Conservation (phyloP, 2,888 invertebrate genomes). For the Stomorhina lunata region DNA sequence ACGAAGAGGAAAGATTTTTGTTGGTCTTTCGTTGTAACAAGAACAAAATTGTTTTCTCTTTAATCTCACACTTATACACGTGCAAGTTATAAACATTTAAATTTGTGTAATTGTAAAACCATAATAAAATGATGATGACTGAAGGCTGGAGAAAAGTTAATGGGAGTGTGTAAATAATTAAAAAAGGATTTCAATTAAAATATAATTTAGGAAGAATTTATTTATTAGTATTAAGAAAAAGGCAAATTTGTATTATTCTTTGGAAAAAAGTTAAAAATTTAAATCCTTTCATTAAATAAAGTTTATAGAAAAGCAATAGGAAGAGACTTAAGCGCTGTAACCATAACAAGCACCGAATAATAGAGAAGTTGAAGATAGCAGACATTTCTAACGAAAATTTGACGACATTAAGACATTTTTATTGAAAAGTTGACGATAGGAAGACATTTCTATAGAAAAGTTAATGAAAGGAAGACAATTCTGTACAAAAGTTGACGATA, state of each 20-base stretch:
- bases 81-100: not conserved
- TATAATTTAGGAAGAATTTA: constrained; percentile 20
- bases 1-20: constrained; percentile 10
- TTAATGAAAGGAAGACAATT: too few relatives aligned
- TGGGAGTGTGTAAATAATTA: not conserved
- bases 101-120: not conserved
- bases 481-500: too few relatives aligned
- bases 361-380: too few relatives aligned
- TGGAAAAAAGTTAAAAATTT: not conserved
- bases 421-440: too few relatives aligned
- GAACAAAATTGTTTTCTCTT: not conserved
- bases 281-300: too few relatives aligned
- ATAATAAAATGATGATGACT: not conserved
- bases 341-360: too few relatives aligned
- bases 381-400: too few relatives aligned
- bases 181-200: constrained; percentile 45
- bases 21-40: constrained; percentile 14
- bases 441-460: too few relatives aligned
- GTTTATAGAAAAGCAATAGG: too few relatives aligned
- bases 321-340: too few relatives aligned
- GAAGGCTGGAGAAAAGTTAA: not conserved
- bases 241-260: not conserved
- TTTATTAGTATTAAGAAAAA: not conserved
- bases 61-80: not conserved
- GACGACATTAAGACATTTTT: too few relatives aligned